phyloP scores from a whole-genome alignment of 2,797 vertebrate species.

The Ciconia nigra region DNA sequence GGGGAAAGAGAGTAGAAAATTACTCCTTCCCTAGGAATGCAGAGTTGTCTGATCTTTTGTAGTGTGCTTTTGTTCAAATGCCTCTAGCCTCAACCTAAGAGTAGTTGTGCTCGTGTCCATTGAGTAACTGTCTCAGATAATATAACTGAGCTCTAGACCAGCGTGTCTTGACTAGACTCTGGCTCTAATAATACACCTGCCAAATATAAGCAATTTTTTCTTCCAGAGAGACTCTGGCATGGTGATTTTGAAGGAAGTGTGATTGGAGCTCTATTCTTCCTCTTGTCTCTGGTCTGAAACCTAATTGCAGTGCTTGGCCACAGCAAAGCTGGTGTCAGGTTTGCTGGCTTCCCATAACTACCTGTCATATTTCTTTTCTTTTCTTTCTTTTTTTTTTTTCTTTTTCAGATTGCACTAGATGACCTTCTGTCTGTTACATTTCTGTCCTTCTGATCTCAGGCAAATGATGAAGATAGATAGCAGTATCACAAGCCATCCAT shows the following conservation, averaged over 20 bases:
- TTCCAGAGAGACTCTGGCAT: neutral
- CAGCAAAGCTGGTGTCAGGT: slow-evolving; percentile 36
- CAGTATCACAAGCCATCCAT: slow-evolving; percentile 46
- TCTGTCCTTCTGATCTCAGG: slow-evolving; percentile 50
- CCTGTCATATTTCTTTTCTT: neutral
- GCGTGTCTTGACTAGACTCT: neutral
- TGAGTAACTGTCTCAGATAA: neutral
- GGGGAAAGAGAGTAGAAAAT: neutral
- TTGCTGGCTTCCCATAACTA: slow-evolving; percentile 42
- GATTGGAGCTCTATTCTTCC: neutral
- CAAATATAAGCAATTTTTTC: neutral
- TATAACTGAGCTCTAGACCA: neutral
- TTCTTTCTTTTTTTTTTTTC: neutral
- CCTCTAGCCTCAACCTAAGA: neutral
- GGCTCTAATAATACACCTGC: neutral
- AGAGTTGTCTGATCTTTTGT: neutral
- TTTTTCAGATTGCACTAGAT: neutral
- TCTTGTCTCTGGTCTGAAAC: neutral
- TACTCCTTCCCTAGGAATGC: neutral
- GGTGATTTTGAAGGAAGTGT: slow-evolving; percentile 1
- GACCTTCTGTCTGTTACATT: slow-evolving; percentile 57
- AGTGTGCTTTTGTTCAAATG: neutral
- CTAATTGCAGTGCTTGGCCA: slow-evolving; percentile 49
- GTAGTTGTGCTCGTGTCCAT: neutral
- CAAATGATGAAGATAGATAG: slow-evolving; percentile 54